A percentile compares a stretch with the other conserved stretches of the same genome.
Conservation (phyloP, 2,888 invertebrate genomes). For the Leucoma salicis region DNA sequence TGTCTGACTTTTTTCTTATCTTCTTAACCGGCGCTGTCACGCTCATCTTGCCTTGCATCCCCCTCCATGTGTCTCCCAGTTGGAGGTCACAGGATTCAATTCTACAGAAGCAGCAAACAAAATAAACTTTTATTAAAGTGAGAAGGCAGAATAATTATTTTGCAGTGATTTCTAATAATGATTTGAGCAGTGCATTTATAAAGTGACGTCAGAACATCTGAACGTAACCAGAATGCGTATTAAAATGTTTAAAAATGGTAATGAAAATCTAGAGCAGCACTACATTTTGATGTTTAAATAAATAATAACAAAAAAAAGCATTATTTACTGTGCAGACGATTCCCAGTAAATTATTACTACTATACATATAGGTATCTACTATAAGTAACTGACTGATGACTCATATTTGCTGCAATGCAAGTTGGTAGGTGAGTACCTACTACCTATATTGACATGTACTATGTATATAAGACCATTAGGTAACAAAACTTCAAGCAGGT, state of each 20-base stretch:
- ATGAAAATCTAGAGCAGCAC: conserved; percentile 29
- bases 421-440: conserved; percentile 30
- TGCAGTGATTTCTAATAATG: conserved; percentile 26
- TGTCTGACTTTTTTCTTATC: conserved; percentile 87
- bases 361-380: no score
- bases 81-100: conserved; percentile 95
- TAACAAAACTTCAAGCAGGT: conserved; percentile 50
- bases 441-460: conserved; percentile 29
- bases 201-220: conserved; percentile 11
- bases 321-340: conserved; percentile 33
- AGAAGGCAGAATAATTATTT: conserved; percentile 38
- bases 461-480: conserved; percentile 23
- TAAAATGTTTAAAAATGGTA: conserved; percentile 32
- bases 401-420: conserved; percentile 46
- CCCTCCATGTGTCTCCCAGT: conserved; percentile 86
- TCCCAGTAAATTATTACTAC: conserved; percentile 28
- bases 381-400: conserved; percentile 51
- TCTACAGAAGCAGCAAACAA: conserved; percentile 85
- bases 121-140: conserved; percentile 66
- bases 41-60: conserved; percentile 93
- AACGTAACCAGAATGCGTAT: conserved; percentile 20
- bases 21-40: conserved; percentile 86
- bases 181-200: conserved; percentile 19
- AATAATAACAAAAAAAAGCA: conserved; percentile 46
- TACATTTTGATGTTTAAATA: conserved; percentile 23